Evolutionary conservation across 2,888 invertebrate species (phyloP), one percentile per base, ranked within the genome.

Genomic region (Cylloceria caligata): DNA sequence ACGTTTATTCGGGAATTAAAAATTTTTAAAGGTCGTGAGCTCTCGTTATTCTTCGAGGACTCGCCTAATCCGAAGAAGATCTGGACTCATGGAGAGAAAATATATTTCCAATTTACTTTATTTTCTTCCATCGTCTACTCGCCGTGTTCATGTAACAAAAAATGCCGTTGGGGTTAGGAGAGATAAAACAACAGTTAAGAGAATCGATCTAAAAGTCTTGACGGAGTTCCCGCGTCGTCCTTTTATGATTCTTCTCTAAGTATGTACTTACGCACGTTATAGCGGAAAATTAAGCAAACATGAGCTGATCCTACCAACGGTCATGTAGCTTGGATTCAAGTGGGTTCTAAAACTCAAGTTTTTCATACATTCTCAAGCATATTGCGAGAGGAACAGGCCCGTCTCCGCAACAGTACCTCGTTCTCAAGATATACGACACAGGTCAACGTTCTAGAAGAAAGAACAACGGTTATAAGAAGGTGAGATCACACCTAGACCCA

Each of bases 1-100:
- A 74, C 55, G 36, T 71, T 81, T 74, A 78, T 82, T 65, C 69
- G 65, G 21, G 49, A 69, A 82, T 82, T 82, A 82, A 78, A 82
- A 68, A 62, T 62, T 68, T 72, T 19, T 0, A 55, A 69, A 62
- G 49, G 34, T 69, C 55, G 11, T 21, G 60, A 69, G 62, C 36
- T 74, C 42, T n/a, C 60, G 21, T 19, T 39, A 24, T 39, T 79
- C 24, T 27, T 16, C 36, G 2, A 16, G 52, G 11, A 30, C 45
- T n/a, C 24, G 57, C 39, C 6, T n/a, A 30, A 24, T 19, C 55
- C 52, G 16, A 36, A 57, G 39, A 21, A 36, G 42, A 55, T 52
- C 68, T 19, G 24, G 47, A 55, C 64, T 39, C 39, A 57, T 24
- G 24, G 27, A 55, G 57, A 21, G 47, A 65, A 64, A 39, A 69